A percentile compares a stretch with the other conserved stretches of the same genome.
Evolutionary conservation across 2,888 invertebrate species (phyloP).

Genomic region (Amblyjoppa proteus): DNA sequence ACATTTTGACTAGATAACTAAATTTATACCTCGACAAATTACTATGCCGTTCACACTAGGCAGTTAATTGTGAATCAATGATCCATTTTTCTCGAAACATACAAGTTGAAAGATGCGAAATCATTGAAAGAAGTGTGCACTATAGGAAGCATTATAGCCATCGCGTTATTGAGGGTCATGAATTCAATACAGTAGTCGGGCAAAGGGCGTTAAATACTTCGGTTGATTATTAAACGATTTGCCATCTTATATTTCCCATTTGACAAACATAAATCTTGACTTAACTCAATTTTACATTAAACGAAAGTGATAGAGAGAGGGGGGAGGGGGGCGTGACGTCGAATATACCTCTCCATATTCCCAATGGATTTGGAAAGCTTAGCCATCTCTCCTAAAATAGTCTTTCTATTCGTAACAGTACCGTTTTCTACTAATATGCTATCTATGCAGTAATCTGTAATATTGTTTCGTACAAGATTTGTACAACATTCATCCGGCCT

Average conservation of each 20-base stretch:
- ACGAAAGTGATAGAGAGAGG: slow-evolving; percentile 5
- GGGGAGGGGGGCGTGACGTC: neutral
- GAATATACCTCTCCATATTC: slow-evolving; percentile 30
- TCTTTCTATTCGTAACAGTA: slow-evolving; percentile 55
- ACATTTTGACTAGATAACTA: slow-evolving; percentile 64
- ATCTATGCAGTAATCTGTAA: slow-evolving; percentile 55
- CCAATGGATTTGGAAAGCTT: slow-evolving; percentile 45
- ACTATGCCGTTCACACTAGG: slow-evolving; percentile 18
- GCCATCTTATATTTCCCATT: neutral
- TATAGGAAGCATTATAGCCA: slow-evolving; percentile 7
- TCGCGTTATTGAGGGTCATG: slow-evolving; percentile 1
- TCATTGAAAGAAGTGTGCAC: slow-evolving; percentile 31
- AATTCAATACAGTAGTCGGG: neutral
- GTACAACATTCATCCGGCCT: slow-evolving; percentile 66
- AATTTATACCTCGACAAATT: slow-evolving; percentile 36
- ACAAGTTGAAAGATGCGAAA: slow-evolving; percentile 3
- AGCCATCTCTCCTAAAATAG: slow-evolving; percentile 54
- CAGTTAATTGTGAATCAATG: slow-evolving; percentile 38
- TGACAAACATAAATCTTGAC: neutral
- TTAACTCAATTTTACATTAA: neutral
- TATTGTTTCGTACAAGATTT: slow-evolving; percentile 68
- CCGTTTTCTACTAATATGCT: slow-evolving; percentile 48
- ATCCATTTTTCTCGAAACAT: slow-evolving; percentile 27
- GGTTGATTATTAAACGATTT: neutral
- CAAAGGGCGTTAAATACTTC: neutral